Evolutionary conservation across 2,888 invertebrate genomes (phyloP), one percentile per base, ranked within the genome.

Genomic region (Cheilosia grossa): DNA sequence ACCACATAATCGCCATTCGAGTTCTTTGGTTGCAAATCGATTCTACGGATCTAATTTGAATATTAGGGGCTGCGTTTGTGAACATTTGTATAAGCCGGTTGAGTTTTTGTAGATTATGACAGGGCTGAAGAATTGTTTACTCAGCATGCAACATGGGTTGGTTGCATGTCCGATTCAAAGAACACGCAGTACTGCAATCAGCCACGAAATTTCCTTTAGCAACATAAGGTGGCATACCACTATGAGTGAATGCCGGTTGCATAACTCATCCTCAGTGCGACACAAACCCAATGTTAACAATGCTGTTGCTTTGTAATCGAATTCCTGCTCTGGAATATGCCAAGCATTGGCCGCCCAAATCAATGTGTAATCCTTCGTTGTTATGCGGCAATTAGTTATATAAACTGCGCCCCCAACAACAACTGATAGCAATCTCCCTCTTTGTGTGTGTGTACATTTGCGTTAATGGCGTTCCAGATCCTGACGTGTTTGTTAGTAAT

Each of bases 151-250:
- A 63, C 61, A 19, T 27, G 44, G 44, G 27, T 30, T 2, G 6
- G 33, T 63, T 63, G 70, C 63, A 70, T 78, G 61, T 54, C 59
- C 21, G 49, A 53, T 53, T 24, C 2, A 2, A 17, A n/a, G 1
- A 58, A 19, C 64, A 79, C 44, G 79, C 64, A 44, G 72, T 44
- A 21, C n/a, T 66, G 24, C 56, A 70, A 63, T 49, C 47, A 56
- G 2, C 13, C 5, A 30, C n/a, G 30, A 3, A 53, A 61, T 7
- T 44, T 19, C 42, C 44, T 54, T 73, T 53, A 61, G 19, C 51
- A 21, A 17, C 47, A 19, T 3, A 17, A 47, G 17, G 47, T 17
- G n/a, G 17, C 27, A 27, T 19, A 9, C 47, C 44, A 33, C 44
- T 37, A 37, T 58, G 47, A 69, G 4, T 67, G 21, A 37, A 21